A percentile compares a stretch with the other conserved stretches of the same genome.
Conservation (phyloP, 1,140 invertebrate species). For the Leptinotarsa lineolata region DNA sequence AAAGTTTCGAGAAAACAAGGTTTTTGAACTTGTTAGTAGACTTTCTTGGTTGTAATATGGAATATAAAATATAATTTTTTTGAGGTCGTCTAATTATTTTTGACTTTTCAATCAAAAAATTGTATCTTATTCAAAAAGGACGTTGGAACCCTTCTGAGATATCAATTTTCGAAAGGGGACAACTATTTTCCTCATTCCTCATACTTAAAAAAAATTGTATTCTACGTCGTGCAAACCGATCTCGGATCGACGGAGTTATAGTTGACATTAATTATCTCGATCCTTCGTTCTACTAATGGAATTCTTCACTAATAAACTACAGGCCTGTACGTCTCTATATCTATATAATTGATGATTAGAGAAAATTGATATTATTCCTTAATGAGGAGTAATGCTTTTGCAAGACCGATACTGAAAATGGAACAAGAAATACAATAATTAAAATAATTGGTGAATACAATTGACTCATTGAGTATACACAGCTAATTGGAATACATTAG, state of each 20-base stretch:
- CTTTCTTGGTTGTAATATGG: no score
- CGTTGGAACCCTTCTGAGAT: no score
- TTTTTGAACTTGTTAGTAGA: no score
- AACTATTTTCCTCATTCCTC: no score
- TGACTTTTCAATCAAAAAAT: no score
- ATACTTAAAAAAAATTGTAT: not conserved
- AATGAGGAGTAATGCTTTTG: slow-evolving; percentile 6
- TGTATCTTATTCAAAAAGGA: no score
- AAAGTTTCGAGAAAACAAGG: no score
- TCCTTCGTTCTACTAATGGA: not conserved
- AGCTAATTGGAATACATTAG: not conserved
- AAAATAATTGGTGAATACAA: not conserved
- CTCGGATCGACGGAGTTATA: slow-evolving; percentile 4
- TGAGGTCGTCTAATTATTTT: no score
- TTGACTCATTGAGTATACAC: not conserved
- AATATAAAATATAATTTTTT: no score
- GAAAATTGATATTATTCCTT: slow-evolving; percentile 6
- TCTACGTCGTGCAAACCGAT: not conserved
- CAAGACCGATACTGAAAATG: not conserved
- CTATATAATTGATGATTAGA: slow-evolving; percentile 6
- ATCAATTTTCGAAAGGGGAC: no score
- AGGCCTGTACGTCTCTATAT: not conserved
- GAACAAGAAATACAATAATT: not conserved
- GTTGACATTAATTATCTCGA: slow-evolving; percentile 6
- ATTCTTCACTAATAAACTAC: not conserved